Conservation (phyloP, 2,888 invertebrate genomes). For the Capitulum mitella region DNA sequence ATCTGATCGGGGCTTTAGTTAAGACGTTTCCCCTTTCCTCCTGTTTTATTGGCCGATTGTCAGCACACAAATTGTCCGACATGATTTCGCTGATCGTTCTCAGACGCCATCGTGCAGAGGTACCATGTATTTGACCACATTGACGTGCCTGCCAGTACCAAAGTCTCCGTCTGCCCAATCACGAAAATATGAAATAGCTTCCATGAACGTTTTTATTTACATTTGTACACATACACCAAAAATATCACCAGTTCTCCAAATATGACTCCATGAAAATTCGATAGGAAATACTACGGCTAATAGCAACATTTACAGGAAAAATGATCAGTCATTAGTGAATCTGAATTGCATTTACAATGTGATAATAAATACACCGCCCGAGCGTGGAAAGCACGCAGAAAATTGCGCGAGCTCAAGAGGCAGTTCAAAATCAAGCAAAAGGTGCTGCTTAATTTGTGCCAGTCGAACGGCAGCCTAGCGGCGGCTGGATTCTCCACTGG, state of each 20-base stretch:
- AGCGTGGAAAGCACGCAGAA: too few relatives aligned
- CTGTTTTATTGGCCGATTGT: too few relatives aligned
- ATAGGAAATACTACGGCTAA: background rate
- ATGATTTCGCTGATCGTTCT: too few relatives aligned
- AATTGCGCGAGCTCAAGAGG: background rate
- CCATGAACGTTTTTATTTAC: background rate
- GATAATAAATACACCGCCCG: background rate
- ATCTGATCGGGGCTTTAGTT: too few relatives aligned
- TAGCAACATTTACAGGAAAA: background rate
- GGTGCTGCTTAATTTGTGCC: background rate
- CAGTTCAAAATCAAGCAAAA: background rate
- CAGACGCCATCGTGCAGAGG: too few relatives aligned
- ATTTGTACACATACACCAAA: background rate
- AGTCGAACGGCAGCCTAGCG: too few relatives aligned
- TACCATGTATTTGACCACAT: background rate
- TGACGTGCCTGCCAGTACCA: background rate
- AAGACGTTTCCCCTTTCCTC: too few relatives aligned
- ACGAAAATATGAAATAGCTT: background rate
- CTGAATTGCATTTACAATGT: background rate
- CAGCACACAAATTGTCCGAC: too few relatives aligned
- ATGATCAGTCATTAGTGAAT: background rate
- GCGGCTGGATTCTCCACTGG: too few relatives aligned
- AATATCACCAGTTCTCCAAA: background rate
- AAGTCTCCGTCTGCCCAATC: background rate
- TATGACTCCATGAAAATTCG: background rate